phyloP scores from a whole-genome alignment of 2,888 invertebrate genomes.

The Macaria liturata region DNA sequence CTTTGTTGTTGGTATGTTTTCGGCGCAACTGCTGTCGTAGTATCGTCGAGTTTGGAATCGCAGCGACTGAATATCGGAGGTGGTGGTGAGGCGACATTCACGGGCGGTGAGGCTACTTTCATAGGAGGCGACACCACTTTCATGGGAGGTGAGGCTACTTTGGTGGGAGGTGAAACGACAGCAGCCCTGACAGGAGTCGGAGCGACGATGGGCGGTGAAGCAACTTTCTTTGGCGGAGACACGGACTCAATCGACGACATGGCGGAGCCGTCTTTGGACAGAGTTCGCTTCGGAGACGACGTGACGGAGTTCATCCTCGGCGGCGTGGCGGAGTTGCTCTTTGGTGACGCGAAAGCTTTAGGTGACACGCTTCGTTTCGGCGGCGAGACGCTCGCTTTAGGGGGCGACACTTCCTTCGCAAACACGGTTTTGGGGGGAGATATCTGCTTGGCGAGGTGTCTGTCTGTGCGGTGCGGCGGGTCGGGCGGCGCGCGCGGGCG shows the following conservation, averaged over 20 bases:
- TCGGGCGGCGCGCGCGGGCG: conserved; percentile 37
- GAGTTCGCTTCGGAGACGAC: conserved; percentile 8
- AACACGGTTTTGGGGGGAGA: too few relatives aligned
- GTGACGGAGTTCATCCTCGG: conserved; percentile 13
- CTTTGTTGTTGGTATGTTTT: conserved; percentile 14
- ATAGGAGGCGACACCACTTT: conserved; percentile 34
- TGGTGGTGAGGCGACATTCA: conserved; percentile 36
- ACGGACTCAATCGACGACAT: conserved; percentile 10
- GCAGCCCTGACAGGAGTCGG: conserved; percentile 34
- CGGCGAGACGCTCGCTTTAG: conserved; percentile 23
- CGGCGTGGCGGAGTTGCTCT: conserved; percentile 25
- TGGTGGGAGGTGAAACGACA: conserved; percentile 23
- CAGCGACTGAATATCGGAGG: conserved; percentile 28
- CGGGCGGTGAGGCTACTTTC: conserved; percentile 30
- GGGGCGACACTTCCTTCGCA: conserved; percentile 8
- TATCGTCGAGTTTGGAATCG: conserved; percentile 41
- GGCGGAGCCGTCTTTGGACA: conserved; percentile 1
- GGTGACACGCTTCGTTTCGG: conserved; percentile 5
- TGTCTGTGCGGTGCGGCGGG: conserved; percentile 15
- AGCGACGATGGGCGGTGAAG: conserved; percentile 29
- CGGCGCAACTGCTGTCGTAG: conserved; percentile 3
- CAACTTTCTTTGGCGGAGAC: conserved; percentile 31
- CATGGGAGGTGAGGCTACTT: conserved; percentile 7
- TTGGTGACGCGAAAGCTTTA: conserved; percentile 23
- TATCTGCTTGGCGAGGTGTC: too few relatives aligned